Percentiles rank a stretch among this genome's conserved stretches.
phyloP scores from a whole-genome alignment of 1,140 invertebrate species.

The Stegodyphus dumicola region DNA sequence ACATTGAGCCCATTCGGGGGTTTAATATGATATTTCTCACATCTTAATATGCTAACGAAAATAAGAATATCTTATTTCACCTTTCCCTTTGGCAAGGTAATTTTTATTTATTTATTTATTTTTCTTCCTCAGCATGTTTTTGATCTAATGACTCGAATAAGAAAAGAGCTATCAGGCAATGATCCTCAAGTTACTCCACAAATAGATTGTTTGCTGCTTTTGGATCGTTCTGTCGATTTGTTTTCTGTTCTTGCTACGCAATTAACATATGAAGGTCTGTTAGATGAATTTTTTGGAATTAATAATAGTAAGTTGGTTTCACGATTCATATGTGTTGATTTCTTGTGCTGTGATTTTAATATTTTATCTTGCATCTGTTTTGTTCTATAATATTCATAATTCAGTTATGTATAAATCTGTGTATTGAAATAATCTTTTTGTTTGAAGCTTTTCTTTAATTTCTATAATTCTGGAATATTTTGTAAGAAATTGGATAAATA shows the following conservation, averaged over 20 bases:
- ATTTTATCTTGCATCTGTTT: not conserved
- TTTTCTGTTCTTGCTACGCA: slow-evolving; percentile 93
- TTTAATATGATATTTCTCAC: no score
- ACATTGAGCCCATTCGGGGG: no score
- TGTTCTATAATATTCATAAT: not conserved
- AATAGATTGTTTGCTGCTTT: slow-evolving; percentile 88
- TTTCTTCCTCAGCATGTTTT: slow-evolving; percentile 76
- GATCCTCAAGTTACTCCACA: slow-evolving; percentile 71
- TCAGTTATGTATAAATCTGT: not conserved
- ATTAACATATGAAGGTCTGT: slow-evolving; percentile 96
- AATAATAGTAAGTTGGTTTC: slow-evolving; percentile 73
- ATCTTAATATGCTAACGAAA: no score
- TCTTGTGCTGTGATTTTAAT: no score
- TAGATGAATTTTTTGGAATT: slow-evolving; percentile 89
- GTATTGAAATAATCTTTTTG: not conserved
- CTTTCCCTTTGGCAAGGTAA: not conserved
- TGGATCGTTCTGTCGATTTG: slow-evolving; percentile 92
- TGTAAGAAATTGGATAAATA: no score
- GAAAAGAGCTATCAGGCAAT: slow-evolving; percentile 74
- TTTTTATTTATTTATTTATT: slow-evolving; percentile 9
- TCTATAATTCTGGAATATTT: not conserved
- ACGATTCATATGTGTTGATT: no score
- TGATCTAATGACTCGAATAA: slow-evolving; percentile 85
- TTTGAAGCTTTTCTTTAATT: not conserved
- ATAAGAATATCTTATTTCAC: no score